Evolutionary conservation across 2,113 vertebrate species (phyloP).

Genomic region (Cacatua alba): DNA sequence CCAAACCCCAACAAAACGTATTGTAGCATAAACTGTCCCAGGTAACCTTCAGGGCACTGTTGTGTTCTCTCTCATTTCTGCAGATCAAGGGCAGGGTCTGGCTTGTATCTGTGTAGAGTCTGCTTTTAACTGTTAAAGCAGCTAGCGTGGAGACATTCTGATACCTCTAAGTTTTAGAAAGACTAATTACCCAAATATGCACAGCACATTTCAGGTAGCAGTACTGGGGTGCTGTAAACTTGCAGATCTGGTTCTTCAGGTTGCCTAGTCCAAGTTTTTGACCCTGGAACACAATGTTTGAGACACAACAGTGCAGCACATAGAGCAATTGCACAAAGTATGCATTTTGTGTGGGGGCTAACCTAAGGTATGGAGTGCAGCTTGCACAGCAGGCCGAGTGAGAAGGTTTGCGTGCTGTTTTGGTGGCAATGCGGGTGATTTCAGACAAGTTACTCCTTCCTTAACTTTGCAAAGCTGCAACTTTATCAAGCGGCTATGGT

Average conservation of each 20-base stretch:
- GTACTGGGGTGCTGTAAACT: not conserved
- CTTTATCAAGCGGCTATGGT: accelerated
- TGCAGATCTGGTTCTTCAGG: not conserved
- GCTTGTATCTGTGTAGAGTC: accelerated
- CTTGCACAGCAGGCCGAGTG: accelerated
- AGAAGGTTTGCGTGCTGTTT: not conserved
- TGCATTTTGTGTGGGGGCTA: accelerated
- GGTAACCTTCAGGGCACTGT: not conserved
- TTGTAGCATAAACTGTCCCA: not conserved
- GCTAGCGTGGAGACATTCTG: accelerated
- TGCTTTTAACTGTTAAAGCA: not conserved
- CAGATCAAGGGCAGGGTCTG: not conserved
- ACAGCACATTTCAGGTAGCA: too few relatives aligned
- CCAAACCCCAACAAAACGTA: not conserved
- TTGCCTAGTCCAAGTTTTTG: not conserved
- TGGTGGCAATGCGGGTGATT: accelerated
- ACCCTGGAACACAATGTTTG: not conserved
- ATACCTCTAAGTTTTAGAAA: not conserved
- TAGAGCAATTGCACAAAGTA: accelerated
- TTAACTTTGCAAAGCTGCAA: too few relatives aligned
- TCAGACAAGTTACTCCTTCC: not conserved
- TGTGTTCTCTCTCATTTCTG: not conserved
- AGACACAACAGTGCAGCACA: accelerated
- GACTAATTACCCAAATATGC: too few relatives aligned
- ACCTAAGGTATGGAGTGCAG: accelerated